Conservation (phyloP, 1,140 invertebrate species). For the Cyphomyrmex costatus region DNA sequence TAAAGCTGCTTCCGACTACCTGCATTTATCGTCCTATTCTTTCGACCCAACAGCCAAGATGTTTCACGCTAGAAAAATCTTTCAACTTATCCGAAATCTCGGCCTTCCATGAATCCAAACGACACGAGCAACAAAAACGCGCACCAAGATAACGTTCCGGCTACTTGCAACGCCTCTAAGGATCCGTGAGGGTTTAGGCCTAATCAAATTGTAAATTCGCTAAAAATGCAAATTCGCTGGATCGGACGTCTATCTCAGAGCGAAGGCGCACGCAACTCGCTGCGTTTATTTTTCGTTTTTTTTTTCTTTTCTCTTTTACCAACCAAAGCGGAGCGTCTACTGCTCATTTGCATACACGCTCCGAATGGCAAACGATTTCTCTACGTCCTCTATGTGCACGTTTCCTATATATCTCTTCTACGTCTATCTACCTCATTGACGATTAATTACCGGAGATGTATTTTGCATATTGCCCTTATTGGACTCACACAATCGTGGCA, state of each 20-base stretch:
- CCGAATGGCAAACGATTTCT: constrained; percentile 71
- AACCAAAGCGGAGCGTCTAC: constrained; percentile 66
- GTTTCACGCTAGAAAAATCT: constrained; percentile 57
- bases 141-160: constrained; percentile 57
- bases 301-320: too few species aligned
- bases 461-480: background rate
- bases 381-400: constrained; percentile 12
- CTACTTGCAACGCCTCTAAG: background rate
- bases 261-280: constrained; percentile 68
- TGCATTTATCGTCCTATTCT: constrained; percentile 59
- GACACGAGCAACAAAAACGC: constrained; percentile 59
- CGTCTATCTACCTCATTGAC: constrained; percentile 49
- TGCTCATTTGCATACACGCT: constrained; percentile 74
- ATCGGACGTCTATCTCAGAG: constrained; percentile 70
- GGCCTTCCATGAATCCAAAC: constrained; percentile 55
- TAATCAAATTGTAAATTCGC: constrained; percentile 81
- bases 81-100: constrained; percentile 70
- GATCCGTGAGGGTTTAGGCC: constrained; percentile 32
- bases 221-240: constrained; percentile 79
- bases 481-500: background rate
- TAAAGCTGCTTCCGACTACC: constrained; percentile 61
- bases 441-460: constrained; percentile 67
- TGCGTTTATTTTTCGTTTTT: constrained; percentile 50
- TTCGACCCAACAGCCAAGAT: constrained; percentile 25
- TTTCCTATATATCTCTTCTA: constrained; percentile 43